These are phyloP conservation scores for Microchirus variegatus DNA, from an alignment of 2,797 vertebrate species.

Conservation along the genomic window DNA sequence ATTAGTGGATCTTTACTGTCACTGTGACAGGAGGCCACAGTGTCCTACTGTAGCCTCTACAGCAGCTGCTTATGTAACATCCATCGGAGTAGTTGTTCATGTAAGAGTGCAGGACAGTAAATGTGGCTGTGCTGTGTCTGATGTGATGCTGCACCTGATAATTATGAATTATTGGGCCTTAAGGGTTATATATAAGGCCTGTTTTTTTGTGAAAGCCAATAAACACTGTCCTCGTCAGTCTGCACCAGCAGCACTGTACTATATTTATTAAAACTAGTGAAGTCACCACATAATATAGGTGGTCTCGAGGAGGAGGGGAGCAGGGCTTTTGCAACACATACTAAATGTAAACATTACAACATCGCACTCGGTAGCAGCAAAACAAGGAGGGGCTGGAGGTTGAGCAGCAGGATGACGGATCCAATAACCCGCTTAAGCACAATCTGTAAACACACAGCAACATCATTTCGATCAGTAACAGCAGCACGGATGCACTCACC, in stretches of 20 bases:
- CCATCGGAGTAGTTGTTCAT: neutral
- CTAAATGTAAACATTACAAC: slow-evolving; percentile 83
- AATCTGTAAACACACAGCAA: slow-evolving; percentile 40
- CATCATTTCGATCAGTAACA: slow-evolving; percentile 26
- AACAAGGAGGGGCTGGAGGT: slow-evolving; percentile 84
- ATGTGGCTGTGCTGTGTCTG: neutral
- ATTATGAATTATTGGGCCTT: slow-evolving; percentile 15
- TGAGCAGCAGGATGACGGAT: slow-evolving; percentile 70
- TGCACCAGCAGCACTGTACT: slow-evolving; percentile 1
- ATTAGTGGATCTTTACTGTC: slow-evolving; percentile 9
- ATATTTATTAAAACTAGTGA: neutral
- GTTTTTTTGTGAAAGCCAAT: slow-evolving; percentile 40
- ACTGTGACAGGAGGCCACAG: slow-evolving; percentile 58
- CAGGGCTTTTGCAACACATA: slow-evolving; percentile 50
- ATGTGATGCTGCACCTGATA: slow-evolving; percentile 15
- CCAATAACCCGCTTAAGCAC: slow-evolving; percentile 48
- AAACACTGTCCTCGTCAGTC: slow-evolving; percentile 35
- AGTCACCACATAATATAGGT: slow-evolving; percentile 13
- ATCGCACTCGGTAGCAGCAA: slow-evolving; percentile 74
- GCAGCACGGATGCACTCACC: slow-evolving; percentile 63
- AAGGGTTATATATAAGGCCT: slow-evolving; percentile 38
- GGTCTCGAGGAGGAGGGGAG: slow-evolving; percentile 10
- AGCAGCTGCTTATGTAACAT: slow-evolving; percentile 64
- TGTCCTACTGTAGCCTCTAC: slow-evolving; percentile 46
- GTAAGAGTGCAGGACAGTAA: neutral